Evolutionary conservation across 2,888 invertebrate genomes (phyloP).

Genomic region (Tholera decimalis): DNA sequence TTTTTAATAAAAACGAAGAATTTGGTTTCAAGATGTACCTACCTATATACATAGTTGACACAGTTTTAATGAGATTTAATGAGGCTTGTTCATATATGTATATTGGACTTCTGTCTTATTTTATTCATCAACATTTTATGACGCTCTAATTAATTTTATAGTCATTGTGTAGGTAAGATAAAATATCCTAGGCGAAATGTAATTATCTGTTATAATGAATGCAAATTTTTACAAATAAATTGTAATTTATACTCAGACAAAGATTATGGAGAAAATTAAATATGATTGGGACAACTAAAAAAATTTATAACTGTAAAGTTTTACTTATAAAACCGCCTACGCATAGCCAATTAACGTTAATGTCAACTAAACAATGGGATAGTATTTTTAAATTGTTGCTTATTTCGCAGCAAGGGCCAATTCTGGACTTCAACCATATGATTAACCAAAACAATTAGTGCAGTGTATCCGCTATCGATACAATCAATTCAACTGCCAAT

Average conservation of each 20-base stretch:
- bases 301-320: constrained; percentile 5
- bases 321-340: background rate
- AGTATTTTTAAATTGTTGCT: background rate
- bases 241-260: constrained; percentile 16
- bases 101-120: constrained; percentile 1
- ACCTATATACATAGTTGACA: constrained; percentile 2
- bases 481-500: constrained; percentile 51
- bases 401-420: background rate
- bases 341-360: background rate
- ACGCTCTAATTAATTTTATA: constrained; percentile 32
- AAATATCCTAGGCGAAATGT: constrained; percentile 18
- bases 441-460: constrained; percentile 36
- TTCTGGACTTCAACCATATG: constrained; percentile 31
- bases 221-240: too few relatives aligned
- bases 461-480: constrained; percentile 52
- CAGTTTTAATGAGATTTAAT: constrained; percentile 8
- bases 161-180: constrained; percentile 23
- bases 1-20: background rate
- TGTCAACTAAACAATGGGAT: constrained; percentile 3
- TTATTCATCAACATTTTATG: constrained; percentile 19
- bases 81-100: background rate
- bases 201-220: constrained; percentile 21
- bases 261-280: background rate
- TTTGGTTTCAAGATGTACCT: constrained; percentile 2
- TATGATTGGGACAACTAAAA: background rate